These are phyloP conservation scores for Chironomus striatipennis DNA, from an alignment of 1,140 invertebrate species.

Conservation along the genomic window DNA sequence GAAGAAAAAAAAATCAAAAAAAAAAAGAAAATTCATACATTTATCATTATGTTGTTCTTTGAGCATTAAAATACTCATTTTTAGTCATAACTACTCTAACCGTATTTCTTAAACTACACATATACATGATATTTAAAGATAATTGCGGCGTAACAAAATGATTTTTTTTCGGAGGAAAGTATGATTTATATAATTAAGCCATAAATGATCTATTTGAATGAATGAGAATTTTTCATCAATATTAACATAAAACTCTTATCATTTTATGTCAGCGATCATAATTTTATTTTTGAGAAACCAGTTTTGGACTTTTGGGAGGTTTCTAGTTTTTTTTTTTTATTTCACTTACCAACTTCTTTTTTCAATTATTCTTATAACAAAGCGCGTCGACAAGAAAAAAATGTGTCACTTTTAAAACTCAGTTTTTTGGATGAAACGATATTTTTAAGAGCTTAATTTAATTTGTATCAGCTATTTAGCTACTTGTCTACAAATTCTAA, in stretches of 20 bases:
- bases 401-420: constrained; percentile 18
- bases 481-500: constrained; percentile 2
- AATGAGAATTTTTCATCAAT: not conserved
- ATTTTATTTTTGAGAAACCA: not conserved
- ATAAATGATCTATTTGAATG: not conserved
- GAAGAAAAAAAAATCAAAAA: not conserved
- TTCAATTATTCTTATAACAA: constrained; percentile 7
- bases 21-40: not conserved
- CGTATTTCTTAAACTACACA: not conserved
- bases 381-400: constrained; percentile 20
- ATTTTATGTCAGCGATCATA: not conserved
- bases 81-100: not conserved
- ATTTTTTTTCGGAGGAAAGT: not conserved
- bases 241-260: not conserved
- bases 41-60: not conserved
- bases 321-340: not conserved
- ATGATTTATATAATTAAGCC: not conserved
- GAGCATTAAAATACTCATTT: not conserved
- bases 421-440: not conserved
- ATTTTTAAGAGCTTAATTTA: not conserved
- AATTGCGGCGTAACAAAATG: not conserved
- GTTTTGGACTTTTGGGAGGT: not conserved
- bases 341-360: constrained; percentile 15
- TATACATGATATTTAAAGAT: not conserved
- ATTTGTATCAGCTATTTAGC: not conserved